These are phyloP conservation scores for Xylocopa sonorina DNA, from an alignment of 1,140 invertebrate species.

Conservation along the genomic window DNA sequence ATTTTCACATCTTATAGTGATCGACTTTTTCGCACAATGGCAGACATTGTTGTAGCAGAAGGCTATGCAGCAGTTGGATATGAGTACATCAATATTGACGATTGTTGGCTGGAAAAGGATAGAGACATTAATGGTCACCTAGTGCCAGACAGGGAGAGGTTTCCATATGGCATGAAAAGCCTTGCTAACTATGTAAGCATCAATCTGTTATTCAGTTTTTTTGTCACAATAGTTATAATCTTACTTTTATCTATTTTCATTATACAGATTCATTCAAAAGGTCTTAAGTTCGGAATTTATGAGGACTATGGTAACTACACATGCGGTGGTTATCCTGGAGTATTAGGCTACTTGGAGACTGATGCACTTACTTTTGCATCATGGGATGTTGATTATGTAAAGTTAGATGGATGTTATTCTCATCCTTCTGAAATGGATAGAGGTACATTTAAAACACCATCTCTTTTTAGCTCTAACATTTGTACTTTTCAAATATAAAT, in stretches of 20 bases:
- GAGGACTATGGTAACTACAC: constrained; percentile 98
- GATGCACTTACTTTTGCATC: constrained; percentile 97
- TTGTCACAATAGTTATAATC: not conserved
- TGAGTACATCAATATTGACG: constrained; percentile 96
- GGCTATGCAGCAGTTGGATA: constrained; percentile 95
- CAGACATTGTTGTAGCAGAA: constrained; percentile 93
- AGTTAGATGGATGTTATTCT: constrained; percentile 97
- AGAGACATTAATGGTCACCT: constrained; percentile 89
- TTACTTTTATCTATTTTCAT: not conserved
- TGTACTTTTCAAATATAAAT: no score
- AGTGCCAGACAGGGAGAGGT: constrained; percentile 92
- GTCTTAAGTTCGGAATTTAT: constrained; percentile 98
- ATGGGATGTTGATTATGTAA: constrained; percentile 98
- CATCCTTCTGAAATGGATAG: constrained; percentile 91
- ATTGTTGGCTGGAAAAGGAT: constrained; percentile 95
- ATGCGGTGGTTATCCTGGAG: constrained; percentile 97
- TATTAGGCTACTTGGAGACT: constrained; percentile 90
- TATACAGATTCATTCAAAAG: constrained; percentile 93
- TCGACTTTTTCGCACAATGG: constrained; percentile 94
- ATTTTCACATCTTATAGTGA: constrained; percentile 86
- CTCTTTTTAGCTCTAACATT: no score
- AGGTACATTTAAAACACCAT: constrained; percentile 79
- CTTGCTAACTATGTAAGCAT: constrained; percentile 94
- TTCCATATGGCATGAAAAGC: constrained; percentile 95
- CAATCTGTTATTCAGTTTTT: not conserved